Evolutionary conservation across 2,113 vertebrate species (phyloP), one percentile per base, ranked within the genome.

Genomic region (Chloebia gouldiae): DNA sequence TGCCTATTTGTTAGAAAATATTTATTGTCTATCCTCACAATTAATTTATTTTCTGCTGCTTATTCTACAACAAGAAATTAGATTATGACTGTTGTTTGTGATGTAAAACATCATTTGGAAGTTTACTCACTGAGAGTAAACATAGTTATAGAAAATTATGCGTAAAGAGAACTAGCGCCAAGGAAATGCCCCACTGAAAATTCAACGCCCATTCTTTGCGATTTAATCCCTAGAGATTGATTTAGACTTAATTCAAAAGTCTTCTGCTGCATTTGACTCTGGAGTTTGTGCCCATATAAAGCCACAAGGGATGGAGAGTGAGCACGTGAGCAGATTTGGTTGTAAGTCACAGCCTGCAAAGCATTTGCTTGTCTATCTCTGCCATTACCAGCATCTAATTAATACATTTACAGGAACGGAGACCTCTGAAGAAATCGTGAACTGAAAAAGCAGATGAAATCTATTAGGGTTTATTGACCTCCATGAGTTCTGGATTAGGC

Each of bases 161-260:
- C 4, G 1, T 86, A 44, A 79, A 64, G 19, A 47, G 40, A 37
- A 9, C 31, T 42, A 77, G 39, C 0, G 0, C 22, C 8, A 47
- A 35, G 53, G 51, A 85, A 92, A 76, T 24, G 8, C 9, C 10
- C 15, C 53, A 7, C 16, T 64, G 25, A 37, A 78, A 81, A 51
- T 72, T 45, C 37, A 33, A 47, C 40, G 11, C 5, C 30, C 10
- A 10, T 65, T 89, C 57, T 78, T 81, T 40, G 17, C 23, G 87
- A 25, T 37, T 51, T 39, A 42, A 59, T 56, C 40, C 12, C 31
- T 57, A 27, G 7, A 70, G n/a, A 33, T 11, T 53, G 45, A 66
- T 2, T 65, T 69, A 56, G 50, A n/a, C 10, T 63, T 64, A 56
- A 75, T 45, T n/a, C 40, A 42, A 40, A 68, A 90, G 8, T 47